Base-by-base conservation (phyloP, 1,140 invertebrate genomes). In the Drosophila persimilis region DNA sequence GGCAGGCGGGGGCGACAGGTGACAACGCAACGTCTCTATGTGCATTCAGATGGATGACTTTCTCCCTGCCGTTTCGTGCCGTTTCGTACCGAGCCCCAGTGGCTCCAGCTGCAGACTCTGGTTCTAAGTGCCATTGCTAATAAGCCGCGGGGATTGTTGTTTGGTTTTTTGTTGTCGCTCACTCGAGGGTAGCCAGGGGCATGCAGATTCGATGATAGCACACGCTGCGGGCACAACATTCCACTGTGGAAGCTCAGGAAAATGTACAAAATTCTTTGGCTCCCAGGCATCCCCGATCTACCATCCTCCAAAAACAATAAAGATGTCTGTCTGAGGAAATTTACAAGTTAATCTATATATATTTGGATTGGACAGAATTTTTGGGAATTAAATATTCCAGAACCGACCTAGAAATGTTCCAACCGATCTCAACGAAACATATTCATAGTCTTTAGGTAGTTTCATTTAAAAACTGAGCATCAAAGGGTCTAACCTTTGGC, bases 91-190 rank as follows among this genome's bases (percentile, higher is more conserved):
- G 31, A 31, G 8, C 8, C 53, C 20, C 53, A 45, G 45, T 22
- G 31, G 31, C 44, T 53, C 39, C 43, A 46, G 41, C 65, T 54
- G 52, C 72, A 58, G 47, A 58, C 75, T 47, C 39, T 46, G 43
- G 75, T 84, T 84, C 80, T 84, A 85, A 84, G 66, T 85, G 79
- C 60, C 76, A 55, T 46, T 29, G 75, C 79, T 83, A 78, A 81
- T 74, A 83, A 81, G 79, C 69, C 63, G 57, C 26, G 26, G 24
- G 54, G 43, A 54, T 57, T 47, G 45, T 64, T 56, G 52, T 44
- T 54, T 52, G 55, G 26, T 47, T 22, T 72, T 48, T 35, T 35
- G 35, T 8, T 71, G 65, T 51, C 24, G 52, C 47, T 62, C 8
- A 4, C 24, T 26, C 5, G 6, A 35, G 73, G 53, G 64, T 71